These are phyloP conservation scores for Allygus modestus DNA, from an alignment of 2,888 invertebrate species.

Conservation along the genomic window DNA sequence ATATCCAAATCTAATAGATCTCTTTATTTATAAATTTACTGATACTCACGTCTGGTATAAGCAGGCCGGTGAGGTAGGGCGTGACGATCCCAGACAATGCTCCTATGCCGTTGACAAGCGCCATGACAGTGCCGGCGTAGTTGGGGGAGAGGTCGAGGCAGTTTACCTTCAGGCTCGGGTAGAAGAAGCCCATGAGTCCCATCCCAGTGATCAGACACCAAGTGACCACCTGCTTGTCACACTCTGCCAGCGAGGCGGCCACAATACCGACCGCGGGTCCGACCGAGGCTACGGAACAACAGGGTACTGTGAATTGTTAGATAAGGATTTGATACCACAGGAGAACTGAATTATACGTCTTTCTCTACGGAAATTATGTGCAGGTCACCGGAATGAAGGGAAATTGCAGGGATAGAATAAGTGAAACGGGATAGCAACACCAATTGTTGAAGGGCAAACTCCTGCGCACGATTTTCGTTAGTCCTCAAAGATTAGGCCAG, in stretches of 20 bases:
- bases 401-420: no score
- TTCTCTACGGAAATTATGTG: no score
- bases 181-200: conserved; percentile 83
- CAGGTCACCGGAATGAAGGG: no score
- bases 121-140: conserved; percentile 81
- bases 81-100: conserved; percentile 80
- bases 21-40: no score
- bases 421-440: no score
- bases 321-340: no score
- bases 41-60: conserved; percentile 76
- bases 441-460: no score
- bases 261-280: conserved; percentile 83
- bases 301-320: no score
- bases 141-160: conserved; percentile 82
- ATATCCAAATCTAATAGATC: no score
- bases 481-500: no score
- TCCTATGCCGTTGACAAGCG: conserved; percentile 80
- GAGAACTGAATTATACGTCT: no score
- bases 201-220: conserved; percentile 81
- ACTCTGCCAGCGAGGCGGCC: conserved; percentile 82
- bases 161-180: conserved; percentile 84
- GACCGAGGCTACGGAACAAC: conserved; percentile 77
- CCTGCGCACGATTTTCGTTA: no score
- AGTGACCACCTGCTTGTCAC: conserved; percentile 79
- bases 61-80: conserved; percentile 77